Base-by-base conservation (phyloP, 2,797 vertebrate genomes). In the Labeo calbasu region DNA sequence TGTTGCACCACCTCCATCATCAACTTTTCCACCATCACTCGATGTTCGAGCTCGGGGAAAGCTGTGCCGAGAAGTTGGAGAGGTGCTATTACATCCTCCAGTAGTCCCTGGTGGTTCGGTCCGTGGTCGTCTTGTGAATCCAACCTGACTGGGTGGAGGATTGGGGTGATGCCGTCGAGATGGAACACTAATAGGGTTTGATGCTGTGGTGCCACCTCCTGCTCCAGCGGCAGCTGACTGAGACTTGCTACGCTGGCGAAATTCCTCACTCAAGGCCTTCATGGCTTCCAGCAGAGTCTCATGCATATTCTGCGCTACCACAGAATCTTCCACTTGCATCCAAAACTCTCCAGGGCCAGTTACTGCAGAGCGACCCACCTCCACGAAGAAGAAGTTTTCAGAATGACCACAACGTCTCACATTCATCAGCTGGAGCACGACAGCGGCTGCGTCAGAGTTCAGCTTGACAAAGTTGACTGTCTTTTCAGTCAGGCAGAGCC, bases 231-330 rank as follows among this genome's bases (percentile, higher is more conserved):
- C 92, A 85, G 90, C 92, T 0, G 96, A 95, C 90, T 96, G 96
- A 71, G 94, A 95, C 86, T 96, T 96, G 90, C 94, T 94, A 46
- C 95, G 94, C 51, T 95, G 93, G 19, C 96, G 95, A 85, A 96
- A 96, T 88, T 97, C 96, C 81, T 96, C 96, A 13, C 96, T 96
- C 66, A 96, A 89, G 0, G 96, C 94, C 88, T 96, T 96, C 96
- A 97, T 97, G 71, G 96, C 95, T 70, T 97, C 96, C n/a, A 97
- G 88, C 77, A 97, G 91, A 28, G 95, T 96, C 89, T 97, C 96
- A n/a, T 97, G 96, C 96, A 97, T 96, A 92, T 96, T 96, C 90
- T 96, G 96, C 50, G 96, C 96, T 10, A 96, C 95, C 78, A 95
- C 94, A 0, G 94, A 94, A 88, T 95, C 94, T 69, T 96, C 94